Base-by-base conservation (phyloP, 2,888 invertebrate genomes). In the Harpalus rubripes region DNA sequence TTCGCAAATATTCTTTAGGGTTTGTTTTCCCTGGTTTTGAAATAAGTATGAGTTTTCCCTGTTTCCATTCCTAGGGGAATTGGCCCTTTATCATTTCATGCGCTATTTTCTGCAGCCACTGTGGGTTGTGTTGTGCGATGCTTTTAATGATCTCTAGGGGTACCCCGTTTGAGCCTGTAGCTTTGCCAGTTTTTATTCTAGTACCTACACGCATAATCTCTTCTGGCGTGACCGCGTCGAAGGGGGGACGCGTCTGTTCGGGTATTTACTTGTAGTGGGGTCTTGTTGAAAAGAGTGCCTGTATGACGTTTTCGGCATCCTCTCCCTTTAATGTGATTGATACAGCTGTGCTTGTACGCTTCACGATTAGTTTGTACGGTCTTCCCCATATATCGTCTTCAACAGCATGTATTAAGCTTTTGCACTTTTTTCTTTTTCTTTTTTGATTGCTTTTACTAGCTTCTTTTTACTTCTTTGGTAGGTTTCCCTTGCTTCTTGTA, bases 341-440 rank as follows among this genome's bases (percentile, higher is more conserved):
- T 44, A 44, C 44, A 44, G 44, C 44, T 4, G 44, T 44, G 6
- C 44, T 39, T 52, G 59, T 78, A 1, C 59, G 12, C 56, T 78
- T 78, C 0, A 78, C 58, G 7, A 78, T 26, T 8, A 58, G 18
- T n/a, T 78, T 22, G 26, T 58, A 78, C 8, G 58, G 58, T n/a
- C 26, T 56, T 0, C 78, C 78, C 78, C 78, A 78, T 39, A n/a
- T n/a, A n/a, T n/a, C n/a, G n/a, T 76, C 52, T 0, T 78, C 78
- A 7, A 26, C 26, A n/a, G 56, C 0, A 10, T 56, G 58, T 22
- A 78, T 78, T 26, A 78, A n/a, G n/a, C 56, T 56, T 7, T 26
- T 22, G 26, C 78, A 78, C 22, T 58, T n/a, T 26, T 8, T 56
- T 78, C n/a, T n/a, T n/a, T 78, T 58, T 56, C 56, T 32, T 8